Percentiles rank a stretch among this genome's conserved stretches.
Conservation (phyloP, 2,797 vertebrate genomes). For the Borostomias antarcticus region DNA sequence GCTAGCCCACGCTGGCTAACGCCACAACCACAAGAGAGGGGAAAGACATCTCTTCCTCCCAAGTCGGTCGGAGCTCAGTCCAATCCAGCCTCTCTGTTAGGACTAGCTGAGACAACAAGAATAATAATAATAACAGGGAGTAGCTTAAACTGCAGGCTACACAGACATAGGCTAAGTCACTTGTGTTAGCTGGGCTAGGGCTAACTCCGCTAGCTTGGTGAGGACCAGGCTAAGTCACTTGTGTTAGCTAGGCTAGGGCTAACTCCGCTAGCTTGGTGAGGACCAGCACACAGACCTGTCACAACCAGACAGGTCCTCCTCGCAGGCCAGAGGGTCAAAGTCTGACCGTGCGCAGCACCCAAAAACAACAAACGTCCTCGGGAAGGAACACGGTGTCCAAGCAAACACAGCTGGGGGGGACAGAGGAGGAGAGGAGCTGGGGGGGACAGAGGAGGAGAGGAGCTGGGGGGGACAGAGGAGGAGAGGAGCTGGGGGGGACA, state of each 20-base stretch:
- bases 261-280: neutral
- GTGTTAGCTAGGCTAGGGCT: no score
- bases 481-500: no score
- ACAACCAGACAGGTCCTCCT: no score
- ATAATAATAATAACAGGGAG: no score
- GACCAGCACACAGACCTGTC: no score
- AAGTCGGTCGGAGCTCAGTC: conserved; percentile 4
- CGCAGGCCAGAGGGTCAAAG: conserved; percentile 48
- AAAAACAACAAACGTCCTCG: conserved; percentile 22
- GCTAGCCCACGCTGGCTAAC: conserved; percentile 45
- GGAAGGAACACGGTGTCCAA: conserved; percentile 67
- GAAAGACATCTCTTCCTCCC: conserved; percentile 44
- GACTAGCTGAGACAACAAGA: no score
- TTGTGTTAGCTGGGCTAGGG: neutral
- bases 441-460: conserved; percentile 5
- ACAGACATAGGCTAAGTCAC: neutral
- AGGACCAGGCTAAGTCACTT: no score
- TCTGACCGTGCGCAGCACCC: conserved; percentile 35
- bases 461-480: no score
- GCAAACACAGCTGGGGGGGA: conserved; percentile 48
- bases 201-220: neutral
- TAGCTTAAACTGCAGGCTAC: no score
- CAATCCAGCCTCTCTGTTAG: neutral
- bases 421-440: neutral
- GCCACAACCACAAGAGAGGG: conserved; percentile 63